phyloP scores from a whole-genome alignment of 1,140 invertebrate genomes.

The Monochamus saltuarius region DNA sequence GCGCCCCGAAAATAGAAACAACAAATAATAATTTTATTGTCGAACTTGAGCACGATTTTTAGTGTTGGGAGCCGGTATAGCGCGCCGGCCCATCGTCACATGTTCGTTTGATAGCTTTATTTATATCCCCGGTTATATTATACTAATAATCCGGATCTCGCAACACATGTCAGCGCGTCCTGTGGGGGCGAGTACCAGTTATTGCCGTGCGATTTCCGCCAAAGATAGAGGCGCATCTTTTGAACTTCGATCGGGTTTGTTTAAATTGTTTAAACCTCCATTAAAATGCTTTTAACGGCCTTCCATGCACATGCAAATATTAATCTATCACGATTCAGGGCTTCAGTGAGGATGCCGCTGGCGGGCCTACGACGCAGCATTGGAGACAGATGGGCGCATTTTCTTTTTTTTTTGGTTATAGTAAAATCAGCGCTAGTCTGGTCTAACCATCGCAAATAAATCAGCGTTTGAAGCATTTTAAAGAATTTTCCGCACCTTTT shows the following conservation, averaged over 20 bases:
- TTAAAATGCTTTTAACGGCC: slow-evolving; percentile 10
- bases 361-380: too few species aligned
- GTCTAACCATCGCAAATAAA: too few species aligned
- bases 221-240: slow-evolving; percentile 23
- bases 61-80: slow-evolving; percentile 6
- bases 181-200: slow-evolving; percentile 19
- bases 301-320: too few species aligned
- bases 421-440: too few species aligned
- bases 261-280: slow-evolving; percentile 19
- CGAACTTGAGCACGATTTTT: slow-evolving; percentile 12
- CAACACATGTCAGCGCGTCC: slow-evolving; percentile 16
- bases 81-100: slow-evolving; percentile 12
- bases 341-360: too few species aligned
- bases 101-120: slow-evolving; percentile 24
- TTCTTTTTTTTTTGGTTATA: too few species aligned
- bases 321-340: too few species aligned
- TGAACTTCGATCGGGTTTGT: slow-evolving; percentile 22
- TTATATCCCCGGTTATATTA: slow-evolving; percentile 20
- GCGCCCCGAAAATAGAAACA: background rate
- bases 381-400: too few species aligned
- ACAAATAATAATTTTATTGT: slow-evolving; percentile 20
- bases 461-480: too few species aligned
- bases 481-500: too few species aligned
- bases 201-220: slow-evolving; percentile 22
- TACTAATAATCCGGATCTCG: slow-evolving; percentile 23